Percentiles rank a stretch among this genome's conserved stretches.
phyloP scores from a whole-genome alignment of 2,888 invertebrate species.

The Carpatolechia fugitivella region DNA sequence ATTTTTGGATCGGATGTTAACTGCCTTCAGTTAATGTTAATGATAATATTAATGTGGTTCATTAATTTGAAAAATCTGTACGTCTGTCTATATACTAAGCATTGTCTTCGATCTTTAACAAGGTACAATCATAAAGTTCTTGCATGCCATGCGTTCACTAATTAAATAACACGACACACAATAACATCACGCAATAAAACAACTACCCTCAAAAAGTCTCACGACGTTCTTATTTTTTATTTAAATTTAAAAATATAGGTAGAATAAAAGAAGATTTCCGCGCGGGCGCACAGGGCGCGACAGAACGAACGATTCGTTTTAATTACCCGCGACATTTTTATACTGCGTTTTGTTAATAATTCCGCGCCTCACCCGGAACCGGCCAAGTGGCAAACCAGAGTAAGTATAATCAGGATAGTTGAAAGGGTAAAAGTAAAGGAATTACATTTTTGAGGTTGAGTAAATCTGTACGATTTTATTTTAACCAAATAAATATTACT shows the following conservation, averaged over 20 bases:
- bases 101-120: too few species aligned
- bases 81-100: too few species aligned
- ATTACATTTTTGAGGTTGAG: not conserved
- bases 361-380: conserved; percentile 41
- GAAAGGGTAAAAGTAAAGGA: not conserved
- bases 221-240: not conserved
- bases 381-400: conserved; percentile 11
- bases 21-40: too few species aligned
- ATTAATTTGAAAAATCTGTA: too few species aligned
- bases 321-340: conserved; percentile 49
- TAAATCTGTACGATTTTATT: too few species aligned
- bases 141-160: not conserved
- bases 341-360: conserved; percentile 40
- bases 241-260: not conserved
- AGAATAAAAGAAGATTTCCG: not conserved
- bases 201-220: not conserved
- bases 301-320: conserved; percentile 31
- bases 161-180: not conserved
- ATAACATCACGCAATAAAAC: not conserved
- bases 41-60: too few species aligned
- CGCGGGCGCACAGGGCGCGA: not conserved
- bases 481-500: too few species aligned
- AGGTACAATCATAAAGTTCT: too few species aligned
- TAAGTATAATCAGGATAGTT: not conserved
- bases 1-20: too few species aligned